Evolutionary conservation across 1,140 invertebrate species (phyloP).

Genomic region (Drosophila kohkoa): DNA sequence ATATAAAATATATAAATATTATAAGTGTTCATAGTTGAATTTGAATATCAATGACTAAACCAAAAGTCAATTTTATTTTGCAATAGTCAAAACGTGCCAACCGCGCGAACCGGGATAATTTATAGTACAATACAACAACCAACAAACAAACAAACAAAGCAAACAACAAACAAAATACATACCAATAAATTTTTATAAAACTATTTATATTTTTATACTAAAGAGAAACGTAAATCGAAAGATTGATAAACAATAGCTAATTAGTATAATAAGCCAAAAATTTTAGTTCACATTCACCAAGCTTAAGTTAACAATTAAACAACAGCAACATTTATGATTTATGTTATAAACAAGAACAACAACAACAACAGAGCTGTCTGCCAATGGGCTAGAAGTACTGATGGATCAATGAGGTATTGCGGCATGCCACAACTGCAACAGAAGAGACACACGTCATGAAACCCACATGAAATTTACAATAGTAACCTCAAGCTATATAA

Average conservation of each 20-base stretch:
- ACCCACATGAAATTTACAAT: slow-evolving; percentile 56
- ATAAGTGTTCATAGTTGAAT: slow-evolving; percentile 75
- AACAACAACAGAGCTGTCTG: slow-evolving; percentile 50
- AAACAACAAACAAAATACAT: slow-evolving; percentile 66
- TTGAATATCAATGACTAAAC: slow-evolving; percentile 49
- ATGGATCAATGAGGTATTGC: slow-evolving; percentile 4
- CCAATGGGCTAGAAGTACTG: slow-evolving; percentile 8
- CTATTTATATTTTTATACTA: slow-evolving; percentile 85
- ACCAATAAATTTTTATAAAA: slow-evolving; percentile 83
- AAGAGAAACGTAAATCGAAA: slow-evolving; percentile 48
- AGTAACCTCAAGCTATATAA: slow-evolving; percentile 39
- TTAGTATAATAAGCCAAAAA: slow-evolving; percentile 81
- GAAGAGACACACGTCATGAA: slow-evolving; percentile 36
- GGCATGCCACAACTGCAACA: slow-evolving; percentile 8
- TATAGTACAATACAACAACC: slow-evolving; percentile 85
- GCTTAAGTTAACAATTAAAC: slow-evolving; percentile 66
- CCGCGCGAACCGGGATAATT: slow-evolving; percentile 84
- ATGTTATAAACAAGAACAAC: slow-evolving; percentile 49
- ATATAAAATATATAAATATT: slow-evolving; percentile 63
- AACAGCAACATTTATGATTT: slow-evolving; percentile 78
- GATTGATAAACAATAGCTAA: slow-evolving; percentile 69
- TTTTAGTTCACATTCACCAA: slow-evolving; percentile 67
- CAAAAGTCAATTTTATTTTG: slow-evolving; percentile 69
- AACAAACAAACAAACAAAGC: slow-evolving; percentile 63
- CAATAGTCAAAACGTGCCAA: slow-evolving; percentile 79